Percentiles rank a stretch among this genome's conserved stretches.
These are phyloP conservation scores for Cyaniris semiargus DNA, from an alignment of 2,888 invertebrate species.

Conservation along the genomic window DNA sequence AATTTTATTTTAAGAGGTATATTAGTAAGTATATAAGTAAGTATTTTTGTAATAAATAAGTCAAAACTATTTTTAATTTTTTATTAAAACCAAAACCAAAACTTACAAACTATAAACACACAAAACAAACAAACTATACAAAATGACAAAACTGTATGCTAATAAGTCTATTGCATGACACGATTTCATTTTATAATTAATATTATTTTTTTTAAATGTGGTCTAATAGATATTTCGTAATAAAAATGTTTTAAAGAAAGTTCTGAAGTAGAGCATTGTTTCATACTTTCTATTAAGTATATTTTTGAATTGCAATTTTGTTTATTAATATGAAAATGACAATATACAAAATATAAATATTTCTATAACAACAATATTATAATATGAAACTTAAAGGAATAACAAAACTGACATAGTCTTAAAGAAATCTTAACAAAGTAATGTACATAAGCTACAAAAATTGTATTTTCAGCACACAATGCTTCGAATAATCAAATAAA, in stretches of 20 bases:
- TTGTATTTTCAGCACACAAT: background rate
- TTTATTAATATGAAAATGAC: background rate
- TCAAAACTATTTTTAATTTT: background rate
- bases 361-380: background rate
- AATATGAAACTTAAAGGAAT: conserved; percentile 1
- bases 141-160: background rate
- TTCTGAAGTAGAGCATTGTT: background rate
- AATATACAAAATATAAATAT: background rate
- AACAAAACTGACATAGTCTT: conserved; percentile 17
- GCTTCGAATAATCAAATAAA: background rate
- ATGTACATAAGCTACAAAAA: background rate
- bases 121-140: background rate
- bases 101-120: no score
- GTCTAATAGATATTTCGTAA: background rate
- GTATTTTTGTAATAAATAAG: conserved; percentile 9
- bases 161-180: background rate
- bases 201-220: background rate
- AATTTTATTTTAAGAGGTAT: background rate
- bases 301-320: background rate
- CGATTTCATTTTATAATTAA: background rate
- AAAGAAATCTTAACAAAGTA: conserved; percentile 5
- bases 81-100: background rate
- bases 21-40: background rate
- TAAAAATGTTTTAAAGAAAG: background rate
- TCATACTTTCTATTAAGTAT: background rate